phyloP scores from a whole-genome alignment of 2,113 vertebrate species.

The Miniopterus natalensis region DNA sequence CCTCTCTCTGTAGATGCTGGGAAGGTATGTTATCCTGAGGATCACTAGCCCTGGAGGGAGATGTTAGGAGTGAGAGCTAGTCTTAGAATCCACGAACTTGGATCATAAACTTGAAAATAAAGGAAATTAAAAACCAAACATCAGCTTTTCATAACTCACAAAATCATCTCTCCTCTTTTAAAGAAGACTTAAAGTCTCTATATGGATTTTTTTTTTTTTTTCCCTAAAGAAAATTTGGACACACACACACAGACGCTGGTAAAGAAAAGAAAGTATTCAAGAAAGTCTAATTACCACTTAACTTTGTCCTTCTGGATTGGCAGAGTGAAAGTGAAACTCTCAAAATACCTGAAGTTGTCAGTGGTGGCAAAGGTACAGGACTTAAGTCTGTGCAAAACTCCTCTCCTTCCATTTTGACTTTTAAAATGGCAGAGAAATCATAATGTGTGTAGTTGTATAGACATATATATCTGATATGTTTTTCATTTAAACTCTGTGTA shows the following conservation, averaged over 20 bases:
- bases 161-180: not conserved
- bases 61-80: not conserved
- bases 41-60: not conserved
- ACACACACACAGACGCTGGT: not conserved
- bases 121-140: constrained; percentile 40
- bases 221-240: not conserved
- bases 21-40: not conserved
- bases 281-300: constrained; percentile 12
- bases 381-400: constrained; percentile 1
- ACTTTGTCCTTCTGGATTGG: not conserved
- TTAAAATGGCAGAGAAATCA: constrained; percentile 16
- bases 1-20: not conserved
- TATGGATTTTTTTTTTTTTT: not conserved
- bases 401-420: constrained; percentile 45
- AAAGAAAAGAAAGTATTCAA: not conserved
- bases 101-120: constrained; percentile 36
- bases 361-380: not conserved
- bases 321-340: not conserved
- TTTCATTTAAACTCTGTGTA: constrained; percentile 77
- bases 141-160: constrained; percentile 24
- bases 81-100: constrained; percentile 11
- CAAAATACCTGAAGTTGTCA: not conserved
- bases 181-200: not conserved
- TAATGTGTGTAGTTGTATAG: not conserved
- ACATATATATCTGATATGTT: constrained; percentile 56